phyloP scores from a whole-genome alignment of 2,113 vertebrate genomes.

The Formicarius rufipectus region DNA sequence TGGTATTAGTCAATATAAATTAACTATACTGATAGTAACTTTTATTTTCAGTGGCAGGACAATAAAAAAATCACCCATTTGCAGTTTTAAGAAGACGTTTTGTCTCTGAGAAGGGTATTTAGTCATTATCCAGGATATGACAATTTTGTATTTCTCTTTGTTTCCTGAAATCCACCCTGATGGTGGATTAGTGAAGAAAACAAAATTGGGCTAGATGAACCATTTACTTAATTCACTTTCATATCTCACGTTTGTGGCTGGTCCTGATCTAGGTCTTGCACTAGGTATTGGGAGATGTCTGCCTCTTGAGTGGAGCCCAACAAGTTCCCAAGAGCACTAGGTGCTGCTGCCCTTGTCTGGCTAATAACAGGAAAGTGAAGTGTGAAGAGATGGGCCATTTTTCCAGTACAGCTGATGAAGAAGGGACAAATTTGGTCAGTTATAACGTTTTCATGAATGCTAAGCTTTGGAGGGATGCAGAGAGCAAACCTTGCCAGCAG shows the following conservation, averaged over 20 bases:
- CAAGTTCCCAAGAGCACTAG: neutral
- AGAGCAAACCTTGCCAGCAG: neutral
- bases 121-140: neutral
- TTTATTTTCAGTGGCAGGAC: neutral
- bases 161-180: neutral
- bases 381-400: neutral
- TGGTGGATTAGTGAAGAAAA: neutral
- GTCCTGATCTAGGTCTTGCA: neutral
- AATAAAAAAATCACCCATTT: neutral
- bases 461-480: neutral
- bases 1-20: slow-evolving; percentile 9
- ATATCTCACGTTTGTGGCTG: neutral
- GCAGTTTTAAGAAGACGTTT: neutral
- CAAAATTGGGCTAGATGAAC: neutral
- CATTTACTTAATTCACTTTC: neutral
- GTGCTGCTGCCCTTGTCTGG: neutral
- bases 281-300: neutral
- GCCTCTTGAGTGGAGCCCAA: neutral
- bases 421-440: neutral
- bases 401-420: neutral
- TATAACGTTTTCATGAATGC: neutral
- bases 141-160: neutral
- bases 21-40: neutral
- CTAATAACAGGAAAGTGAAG: neutral
- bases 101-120: neutral